Evolutionary conservation across 2,797 vertebrate species (phyloP).

Genomic region (Eremophila alpestris): DNA sequence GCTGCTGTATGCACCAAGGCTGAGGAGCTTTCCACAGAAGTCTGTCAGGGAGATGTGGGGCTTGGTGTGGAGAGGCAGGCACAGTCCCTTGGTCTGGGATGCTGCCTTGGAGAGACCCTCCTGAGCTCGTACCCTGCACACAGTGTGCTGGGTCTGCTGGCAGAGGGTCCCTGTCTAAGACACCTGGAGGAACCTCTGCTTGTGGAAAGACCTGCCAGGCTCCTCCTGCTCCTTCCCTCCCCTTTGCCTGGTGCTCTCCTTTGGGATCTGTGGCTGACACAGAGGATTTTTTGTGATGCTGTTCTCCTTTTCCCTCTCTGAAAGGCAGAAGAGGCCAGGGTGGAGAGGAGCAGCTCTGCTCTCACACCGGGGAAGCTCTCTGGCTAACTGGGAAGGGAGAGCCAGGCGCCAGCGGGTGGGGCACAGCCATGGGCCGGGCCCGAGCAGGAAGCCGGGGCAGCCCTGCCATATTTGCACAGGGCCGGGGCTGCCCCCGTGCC

Average conservation of each 20-base stretch:
- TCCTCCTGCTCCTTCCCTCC: background rate
- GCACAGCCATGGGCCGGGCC: background rate
- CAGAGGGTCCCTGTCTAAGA: background rate
- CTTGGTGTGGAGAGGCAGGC: background rate
- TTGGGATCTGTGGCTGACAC: background rate
- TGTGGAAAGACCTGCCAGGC: background rate
- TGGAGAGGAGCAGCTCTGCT: accelerated
- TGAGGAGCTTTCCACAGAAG: background rate
- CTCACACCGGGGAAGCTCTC: background rate
- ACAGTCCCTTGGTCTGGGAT: background rate
- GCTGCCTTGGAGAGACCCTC: background rate
- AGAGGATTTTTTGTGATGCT: background rate
- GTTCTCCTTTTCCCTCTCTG: background rate
- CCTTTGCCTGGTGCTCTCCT: background rate
- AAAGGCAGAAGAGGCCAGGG: background rate
- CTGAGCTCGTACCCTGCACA: background rate
- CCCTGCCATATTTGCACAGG: background rate
- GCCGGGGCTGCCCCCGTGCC: background rate
- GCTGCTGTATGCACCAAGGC: background rate
- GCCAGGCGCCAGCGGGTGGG: accelerated
- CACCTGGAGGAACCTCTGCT: background rate
- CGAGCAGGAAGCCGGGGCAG: accelerated
- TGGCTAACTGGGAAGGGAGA: background rate
- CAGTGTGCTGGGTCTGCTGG: background rate
- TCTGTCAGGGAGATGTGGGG: background rate